A percentile compares a stretch with the other conserved stretches of the same genome.
Conservation (phyloP, 2,888 invertebrate genomes). For the Sisyra terminalis region DNA sequence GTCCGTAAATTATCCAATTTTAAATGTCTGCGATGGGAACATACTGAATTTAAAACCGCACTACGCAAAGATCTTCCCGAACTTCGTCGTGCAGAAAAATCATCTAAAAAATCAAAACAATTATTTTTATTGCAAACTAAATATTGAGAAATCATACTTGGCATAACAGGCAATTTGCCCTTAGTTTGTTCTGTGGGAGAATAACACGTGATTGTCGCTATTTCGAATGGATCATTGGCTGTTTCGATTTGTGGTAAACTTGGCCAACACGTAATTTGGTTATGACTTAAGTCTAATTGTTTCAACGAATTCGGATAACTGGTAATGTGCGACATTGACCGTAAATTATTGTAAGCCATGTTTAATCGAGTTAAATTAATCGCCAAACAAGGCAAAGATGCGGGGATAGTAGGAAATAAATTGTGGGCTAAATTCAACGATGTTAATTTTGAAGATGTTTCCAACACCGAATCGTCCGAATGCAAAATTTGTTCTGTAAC, state of each 20-base stretch:
- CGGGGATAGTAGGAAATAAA: slow-evolving; percentile 73
- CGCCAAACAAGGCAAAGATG: slow-evolving; percentile 78
- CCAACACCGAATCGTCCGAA: slow-evolving; percentile 36
- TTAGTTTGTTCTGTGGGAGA: slow-evolving; percentile 28
- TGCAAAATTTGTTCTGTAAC: slow-evolving; percentile 46
- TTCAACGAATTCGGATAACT: slow-evolving; percentile 80
- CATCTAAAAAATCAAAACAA: too few relatives aligned
- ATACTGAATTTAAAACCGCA: slow-evolving; percentile 63
- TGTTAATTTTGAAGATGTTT: slow-evolving; percentile 46
- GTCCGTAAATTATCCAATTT: slow-evolving; percentile 68
- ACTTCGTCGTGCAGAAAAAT: slow-evolving; percentile 26
- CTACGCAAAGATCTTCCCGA: slow-evolving; percentile 49
- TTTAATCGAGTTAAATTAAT: slow-evolving; percentile 74
- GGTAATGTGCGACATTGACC: slow-evolving; percentile 73
- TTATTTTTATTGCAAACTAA: too few relatives aligned
- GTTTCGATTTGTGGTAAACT: slow-evolving; percentile 55
- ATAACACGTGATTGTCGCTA: slow-evolving; percentile 57
- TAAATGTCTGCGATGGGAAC: slow-evolving; percentile 69
- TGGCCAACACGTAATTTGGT: slow-evolving; percentile 81
- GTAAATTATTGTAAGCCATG: slow-evolving; percentile 72
- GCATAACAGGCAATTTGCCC: slow-evolving; percentile 22
- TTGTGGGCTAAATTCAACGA: slow-evolving; percentile 83
- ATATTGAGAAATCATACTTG: slow-evolving; percentile 16
- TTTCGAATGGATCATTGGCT: slow-evolving; percentile 38
- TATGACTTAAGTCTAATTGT: slow-evolving; percentile 85